A percentile compares a stretch with the other conserved stretches of the same genome.
phyloP scores from a whole-genome alignment of 2,888 invertebrate species.

The Drosophila fungiperda region DNA sequence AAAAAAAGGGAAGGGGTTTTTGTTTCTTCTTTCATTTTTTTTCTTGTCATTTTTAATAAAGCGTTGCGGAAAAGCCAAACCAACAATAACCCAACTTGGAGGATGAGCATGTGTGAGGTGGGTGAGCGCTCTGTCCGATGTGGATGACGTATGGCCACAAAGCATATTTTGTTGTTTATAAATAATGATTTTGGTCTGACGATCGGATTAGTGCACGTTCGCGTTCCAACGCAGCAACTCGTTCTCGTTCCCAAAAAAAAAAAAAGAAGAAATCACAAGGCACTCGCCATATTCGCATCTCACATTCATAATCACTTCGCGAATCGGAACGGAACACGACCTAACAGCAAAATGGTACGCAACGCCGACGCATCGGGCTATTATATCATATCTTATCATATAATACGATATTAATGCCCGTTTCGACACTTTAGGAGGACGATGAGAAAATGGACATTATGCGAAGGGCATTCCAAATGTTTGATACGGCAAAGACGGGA shows the following conservation, averaged over 20 bases:
- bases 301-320: slow-evolving; percentile 48
- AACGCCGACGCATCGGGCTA: slow-evolving; percentile 11
- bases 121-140: slow-evolving; percentile 35
- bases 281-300: slow-evolving; percentile 37
- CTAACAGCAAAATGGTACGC: slow-evolving; percentile 45
- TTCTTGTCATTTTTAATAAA: slow-evolving; percentile 57
- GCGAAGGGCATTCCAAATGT: slow-evolving; percentile 98
- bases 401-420: slow-evolving; percentile 19
- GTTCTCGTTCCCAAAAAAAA: slow-evolving; percentile 16
- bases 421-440: slow-evolving; percentile 86
- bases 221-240: slow-evolving; percentile 68
- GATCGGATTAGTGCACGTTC: slow-evolving; percentile 82
- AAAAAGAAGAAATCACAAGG: background rate
- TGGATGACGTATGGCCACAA: slow-evolving; percentile 62
- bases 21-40: slow-evolving; percentile 1
- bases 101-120: slow-evolving; percentile 51
- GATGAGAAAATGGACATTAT: slow-evolving; percentile 95
- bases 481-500: slow-evolving; percentile 96
- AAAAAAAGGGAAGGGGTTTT: slow-evolving; percentile 1
- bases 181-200: slow-evolving; percentile 84
- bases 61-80: slow-evolving; percentile 61
- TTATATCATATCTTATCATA: slow-evolving; percentile 30
- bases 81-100: slow-evolving; percentile 67
- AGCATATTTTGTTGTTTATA: slow-evolving; percentile 79
- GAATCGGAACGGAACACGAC: slow-evolving; percentile 22